Evolutionary conservation across 2,113 vertebrate genomes (phyloP).

Genomic region (Pimephales promelas): DNA sequence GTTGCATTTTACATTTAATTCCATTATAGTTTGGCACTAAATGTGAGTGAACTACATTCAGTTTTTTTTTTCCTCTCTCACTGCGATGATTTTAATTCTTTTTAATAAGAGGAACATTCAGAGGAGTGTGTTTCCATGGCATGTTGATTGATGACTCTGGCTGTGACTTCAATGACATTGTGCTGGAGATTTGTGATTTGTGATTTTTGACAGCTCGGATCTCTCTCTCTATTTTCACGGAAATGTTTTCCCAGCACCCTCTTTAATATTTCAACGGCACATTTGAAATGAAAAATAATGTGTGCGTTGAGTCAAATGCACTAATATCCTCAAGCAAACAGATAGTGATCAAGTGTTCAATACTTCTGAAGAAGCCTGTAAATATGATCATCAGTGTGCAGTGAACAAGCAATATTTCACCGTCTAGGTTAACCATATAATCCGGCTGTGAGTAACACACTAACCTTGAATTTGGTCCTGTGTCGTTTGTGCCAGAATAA

Average conservation of each 20-base stretch:
- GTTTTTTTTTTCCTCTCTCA: background rate
- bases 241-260: constrained; percentile 59
- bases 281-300: constrained; percentile 62
- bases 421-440: too few relatives aligned
- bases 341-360: background rate
- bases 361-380: too few relatives aligned
- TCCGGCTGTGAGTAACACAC: too few relatives aligned
- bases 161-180: constrained; percentile 63
- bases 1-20: background rate
- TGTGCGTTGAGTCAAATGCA: constrained; percentile 66
- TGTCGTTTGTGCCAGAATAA: too few relatives aligned
- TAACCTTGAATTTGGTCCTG: too few relatives aligned
- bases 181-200: constrained; percentile 58
- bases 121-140: constrained; percentile 36
- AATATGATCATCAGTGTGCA: too few relatives aligned
- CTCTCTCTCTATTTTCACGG: constrained; percentile 32
- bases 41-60: background rate
- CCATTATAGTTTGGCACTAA: background rate
- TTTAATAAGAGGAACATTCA: background rate
- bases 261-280: constrained; percentile 49
- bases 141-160: constrained; percentile 62
- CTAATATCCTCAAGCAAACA: background rate
- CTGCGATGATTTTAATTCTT: background rate
- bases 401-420: too few relatives aligned
- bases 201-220: constrained; percentile 56